These are phyloP conservation scores for Astyanax mexicanus DNA, from an alignment of 2,797 vertebrate species.

Conservation along the genomic window DNA sequence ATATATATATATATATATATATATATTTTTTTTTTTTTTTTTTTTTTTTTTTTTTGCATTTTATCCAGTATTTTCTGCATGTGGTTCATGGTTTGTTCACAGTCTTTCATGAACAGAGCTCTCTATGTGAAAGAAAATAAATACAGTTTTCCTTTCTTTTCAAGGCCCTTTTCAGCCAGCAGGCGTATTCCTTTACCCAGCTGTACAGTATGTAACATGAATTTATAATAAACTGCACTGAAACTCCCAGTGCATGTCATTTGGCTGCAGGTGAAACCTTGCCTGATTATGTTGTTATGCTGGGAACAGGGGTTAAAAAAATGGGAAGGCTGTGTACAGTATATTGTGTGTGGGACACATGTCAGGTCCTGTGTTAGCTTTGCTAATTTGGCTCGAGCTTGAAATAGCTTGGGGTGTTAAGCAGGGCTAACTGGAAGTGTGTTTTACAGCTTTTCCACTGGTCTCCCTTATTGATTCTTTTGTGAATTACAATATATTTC, in stretches of 20 bases:
- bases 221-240: background rate
- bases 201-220: background rate
- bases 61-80: no score
- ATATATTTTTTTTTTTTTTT: no score
- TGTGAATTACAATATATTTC: slow-evolving; percentile 39
- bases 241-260: background rate
- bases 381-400: background rate
- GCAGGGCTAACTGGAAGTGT: slow-evolving; percentile 1
- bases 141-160: no score
- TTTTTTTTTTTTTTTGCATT: no score
- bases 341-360: background rate
- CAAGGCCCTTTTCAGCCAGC: no score
- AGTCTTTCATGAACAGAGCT: no score
- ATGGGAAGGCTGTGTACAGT: background rate
- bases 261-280: background rate
- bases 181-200: no score
- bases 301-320: slow-evolving; percentile 1
- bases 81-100: no score
- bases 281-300: background rate
- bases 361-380: background rate
- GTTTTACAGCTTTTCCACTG: slow-evolving; percentile 25
- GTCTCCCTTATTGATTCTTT: slow-evolving; percentile 31
- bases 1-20: no score
- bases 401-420: slow-evolving; percentile 1
- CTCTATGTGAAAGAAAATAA: no score